Evolutionary conservation across 2,888 invertebrate genomes (phyloP).

Genomic region (Drosophila nr. medialis): DNA sequence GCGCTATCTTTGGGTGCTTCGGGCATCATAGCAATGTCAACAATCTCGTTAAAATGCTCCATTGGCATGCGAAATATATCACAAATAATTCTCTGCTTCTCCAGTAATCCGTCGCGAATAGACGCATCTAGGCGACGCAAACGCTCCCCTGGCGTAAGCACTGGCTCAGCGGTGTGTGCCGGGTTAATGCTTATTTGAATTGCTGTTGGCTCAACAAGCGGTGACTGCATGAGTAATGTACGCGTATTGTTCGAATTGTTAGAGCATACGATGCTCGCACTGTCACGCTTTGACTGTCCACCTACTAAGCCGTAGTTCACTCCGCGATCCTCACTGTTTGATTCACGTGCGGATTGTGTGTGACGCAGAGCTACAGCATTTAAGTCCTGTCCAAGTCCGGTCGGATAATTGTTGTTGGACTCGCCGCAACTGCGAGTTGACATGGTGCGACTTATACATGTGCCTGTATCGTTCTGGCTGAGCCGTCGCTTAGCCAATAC

Average conservation of each 20-base stretch:
- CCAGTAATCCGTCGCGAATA: conserved; percentile 89
- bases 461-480: conserved; percentile 71
- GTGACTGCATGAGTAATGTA: conserved; percentile 84
- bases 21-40: conserved; percentile 88
- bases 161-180: conserved; percentile 91
- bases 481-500: conserved; percentile 72
- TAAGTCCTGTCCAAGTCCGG: conserved; percentile 50
- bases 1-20: conserved; percentile 87
- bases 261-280: conserved; percentile 84
- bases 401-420: conserved; percentile 71
- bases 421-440: conserved; percentile 81
- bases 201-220: conserved; percentile 87
- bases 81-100: conserved; percentile 91
- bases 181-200: conserved; percentile 90
- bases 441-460: conserved; percentile 77
- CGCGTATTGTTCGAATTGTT: conserved; percentile 85
- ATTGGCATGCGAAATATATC: conserved; percentile 91
- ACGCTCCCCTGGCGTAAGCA: conserved; percentile 91
- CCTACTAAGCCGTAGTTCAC: conserved; percentile 61
- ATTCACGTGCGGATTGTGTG: conserved; percentile 81
- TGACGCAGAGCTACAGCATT: conserved; percentile 76
- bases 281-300: conserved; percentile 80
- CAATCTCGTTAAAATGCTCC: conserved; percentile 89
- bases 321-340: conserved; percentile 51
- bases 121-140: conserved; percentile 90